Percentiles rank a stretch among this genome's conserved stretches.
phyloP scores from a whole-genome alignment of 2,888 invertebrate species.

The Limnephilus rhombicus region DNA sequence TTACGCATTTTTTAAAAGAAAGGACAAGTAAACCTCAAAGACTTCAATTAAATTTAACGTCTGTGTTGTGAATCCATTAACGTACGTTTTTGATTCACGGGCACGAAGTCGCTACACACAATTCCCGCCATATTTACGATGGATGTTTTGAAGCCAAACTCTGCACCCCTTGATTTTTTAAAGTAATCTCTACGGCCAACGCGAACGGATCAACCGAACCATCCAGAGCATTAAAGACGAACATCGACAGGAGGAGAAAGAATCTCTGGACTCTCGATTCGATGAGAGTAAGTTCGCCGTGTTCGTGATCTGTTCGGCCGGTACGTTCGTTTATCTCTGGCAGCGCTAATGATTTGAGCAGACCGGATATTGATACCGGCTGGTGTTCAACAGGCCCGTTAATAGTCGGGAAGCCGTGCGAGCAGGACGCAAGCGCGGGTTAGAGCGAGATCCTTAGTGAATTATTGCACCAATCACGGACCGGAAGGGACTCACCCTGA shows the following conservation, averaged over 20 bases:
- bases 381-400: slow-evolving; percentile 53
- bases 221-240: background rate
- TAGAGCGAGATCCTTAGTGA: slow-evolving; percentile 58
- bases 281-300: too few species aligned
- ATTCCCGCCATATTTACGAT: slow-evolving; percentile 24
- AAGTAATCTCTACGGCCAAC: background rate
- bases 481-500: slow-evolving; percentile 65
- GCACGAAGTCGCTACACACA: slow-evolving; percentile 14
- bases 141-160: slow-evolving; percentile 13
- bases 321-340: slow-evolving; percentile 43
- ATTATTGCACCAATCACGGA: slow-evolving; percentile 64
- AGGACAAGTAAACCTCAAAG: background rate
- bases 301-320: background rate
- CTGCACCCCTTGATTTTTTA: slow-evolving; percentile 30
- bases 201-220: slow-evolving; percentile 12
- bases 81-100: slow-evolving; percentile 9
- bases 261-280: background rate
- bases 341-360: slow-evolving; percentile 50
- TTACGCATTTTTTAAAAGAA: slow-evolving; percentile 17
- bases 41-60: slow-evolving; percentile 11
- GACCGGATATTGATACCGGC: slow-evolving; percentile 65
- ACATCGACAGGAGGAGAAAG: background rate
- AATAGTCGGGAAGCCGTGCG: slow-evolving; percentile 56
- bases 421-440: slow-evolving; percentile 54
- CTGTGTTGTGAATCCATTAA: background rate